phyloP scores from a whole-genome alignment of 2,113 vertebrate species.

The Rallus limicola region DNA sequence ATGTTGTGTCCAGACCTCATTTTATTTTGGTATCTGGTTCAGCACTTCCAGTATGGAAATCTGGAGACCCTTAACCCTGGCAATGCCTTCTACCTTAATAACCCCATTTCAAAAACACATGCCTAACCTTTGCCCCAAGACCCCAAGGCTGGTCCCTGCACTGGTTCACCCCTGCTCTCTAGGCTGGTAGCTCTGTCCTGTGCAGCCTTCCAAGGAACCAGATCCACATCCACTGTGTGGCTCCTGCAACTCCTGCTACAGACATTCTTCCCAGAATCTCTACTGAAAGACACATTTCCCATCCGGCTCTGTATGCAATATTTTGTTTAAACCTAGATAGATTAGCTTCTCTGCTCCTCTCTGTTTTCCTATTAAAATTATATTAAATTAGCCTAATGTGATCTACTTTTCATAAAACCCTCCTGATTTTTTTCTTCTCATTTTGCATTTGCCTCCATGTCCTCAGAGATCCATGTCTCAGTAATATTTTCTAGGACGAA shows the following conservation, averaged over 20 bases:
- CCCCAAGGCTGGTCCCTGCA: not conserved
- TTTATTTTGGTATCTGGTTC: not conserved
- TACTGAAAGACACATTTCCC: constrained; percentile 20
- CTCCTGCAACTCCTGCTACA: not conserved
- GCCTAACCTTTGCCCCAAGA: not conserved
- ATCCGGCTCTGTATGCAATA: constrained; percentile 12
- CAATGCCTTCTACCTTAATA: not conserved
- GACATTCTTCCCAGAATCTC: not conserved
- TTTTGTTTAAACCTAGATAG: constrained; percentile 43
- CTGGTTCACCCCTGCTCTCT: not conserved
- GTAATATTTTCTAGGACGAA: not conserved
- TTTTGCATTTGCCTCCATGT: not conserved
- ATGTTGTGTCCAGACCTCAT: accelerated
- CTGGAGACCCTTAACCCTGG: not conserved
- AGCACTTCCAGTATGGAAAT: not conserved
- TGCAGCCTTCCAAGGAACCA: not conserved
- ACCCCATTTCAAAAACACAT: not conserved
- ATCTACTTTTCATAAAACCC: constrained; percentile 43
- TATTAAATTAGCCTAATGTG: constrained; percentile 59
- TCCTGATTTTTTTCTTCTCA: not conserved
- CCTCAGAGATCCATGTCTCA: not conserved
- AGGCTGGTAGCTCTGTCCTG: not conserved
- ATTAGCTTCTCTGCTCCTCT: constrained; percentile 42
- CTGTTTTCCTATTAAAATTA: constrained; percentile 42
- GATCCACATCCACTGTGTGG: not conserved